phyloP scores from a whole-genome alignment of 2,113 vertebrate species.

The Arvicanthis niloticus region DNA sequence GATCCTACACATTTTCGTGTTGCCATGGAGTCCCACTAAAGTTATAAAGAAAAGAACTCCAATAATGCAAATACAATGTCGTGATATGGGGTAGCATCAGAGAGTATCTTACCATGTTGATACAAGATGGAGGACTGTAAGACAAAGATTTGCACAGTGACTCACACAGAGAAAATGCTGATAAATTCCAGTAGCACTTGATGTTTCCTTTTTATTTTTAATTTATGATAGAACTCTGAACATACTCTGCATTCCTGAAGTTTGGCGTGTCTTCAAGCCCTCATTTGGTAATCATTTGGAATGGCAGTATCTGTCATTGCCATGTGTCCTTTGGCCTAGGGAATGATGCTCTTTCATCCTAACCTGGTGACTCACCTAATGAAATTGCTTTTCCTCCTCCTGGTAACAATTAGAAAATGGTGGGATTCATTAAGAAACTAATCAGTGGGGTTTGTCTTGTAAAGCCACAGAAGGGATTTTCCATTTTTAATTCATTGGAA shows the following conservation, averaged over 20 bases:
- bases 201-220: background rate
- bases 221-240: background rate
- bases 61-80: background rate
- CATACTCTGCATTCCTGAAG: background rate
- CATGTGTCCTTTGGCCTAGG: conserved; percentile 11
- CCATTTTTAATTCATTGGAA: background rate
- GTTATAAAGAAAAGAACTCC: background rate
- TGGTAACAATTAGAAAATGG: conserved; percentile 36
- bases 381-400: background rate
- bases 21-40: background rate
- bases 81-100: background rate
- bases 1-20: background rate
- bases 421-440: background rate
- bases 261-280: background rate
- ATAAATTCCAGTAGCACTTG: background rate
- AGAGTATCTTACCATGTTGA: background rate
- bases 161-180: background rate
- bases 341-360: background rate
- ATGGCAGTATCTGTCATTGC: conserved; percentile 14
- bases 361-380: background rate
- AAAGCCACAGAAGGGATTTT: background rate
- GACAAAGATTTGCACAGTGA: background rate
- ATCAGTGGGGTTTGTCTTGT: conserved; percentile 13
- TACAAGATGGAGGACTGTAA: background rate
- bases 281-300: background rate